Evolutionary conservation across 2,113 vertebrate genomes (phyloP).

Genomic region (Pygoscelis antarcticus): DNA sequence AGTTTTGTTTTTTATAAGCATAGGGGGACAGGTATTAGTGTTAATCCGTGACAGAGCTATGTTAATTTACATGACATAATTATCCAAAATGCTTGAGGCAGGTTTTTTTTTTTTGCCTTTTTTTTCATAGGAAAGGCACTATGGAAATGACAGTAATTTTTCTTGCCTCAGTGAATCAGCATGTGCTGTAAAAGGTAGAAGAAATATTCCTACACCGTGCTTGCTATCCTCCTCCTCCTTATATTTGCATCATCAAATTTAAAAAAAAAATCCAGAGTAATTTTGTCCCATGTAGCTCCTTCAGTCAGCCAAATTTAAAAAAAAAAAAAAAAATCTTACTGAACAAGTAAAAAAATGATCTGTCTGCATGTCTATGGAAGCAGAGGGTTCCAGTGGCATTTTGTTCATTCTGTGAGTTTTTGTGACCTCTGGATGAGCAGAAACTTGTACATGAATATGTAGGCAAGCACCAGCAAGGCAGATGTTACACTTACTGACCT

Average conservation of each 20-base stretch:
- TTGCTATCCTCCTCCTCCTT: background rate
- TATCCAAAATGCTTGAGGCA: background rate
- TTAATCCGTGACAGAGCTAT: background rate
- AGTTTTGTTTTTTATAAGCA: background rate
- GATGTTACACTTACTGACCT: constrained; percentile 67
- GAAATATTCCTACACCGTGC: background rate
- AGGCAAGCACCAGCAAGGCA: constrained; percentile 55
- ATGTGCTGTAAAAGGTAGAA: background rate
- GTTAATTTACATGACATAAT: background rate
- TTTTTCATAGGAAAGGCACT: background rate
- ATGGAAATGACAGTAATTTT: background rate
- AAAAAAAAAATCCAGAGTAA: background rate
- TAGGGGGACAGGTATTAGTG: background rate
- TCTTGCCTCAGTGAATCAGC: background rate
- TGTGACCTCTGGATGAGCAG: constrained; percentile 54
- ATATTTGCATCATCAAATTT: background rate
- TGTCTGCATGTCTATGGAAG: background rate
- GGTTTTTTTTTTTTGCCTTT: background rate
- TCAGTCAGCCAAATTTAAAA: background rate
- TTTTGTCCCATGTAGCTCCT: background rate
- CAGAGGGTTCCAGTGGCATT: constrained; percentile 21
- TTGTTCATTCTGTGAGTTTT: constrained; percentile 36
- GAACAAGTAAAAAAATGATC: background rate
- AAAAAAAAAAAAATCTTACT: background rate
- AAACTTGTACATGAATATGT: constrained; percentile 39